These are phyloP conservation scores for Drosophila asahinai DNA, from an alignment of 1,140 invertebrate genomes.

Conservation along the genomic window DNA sequence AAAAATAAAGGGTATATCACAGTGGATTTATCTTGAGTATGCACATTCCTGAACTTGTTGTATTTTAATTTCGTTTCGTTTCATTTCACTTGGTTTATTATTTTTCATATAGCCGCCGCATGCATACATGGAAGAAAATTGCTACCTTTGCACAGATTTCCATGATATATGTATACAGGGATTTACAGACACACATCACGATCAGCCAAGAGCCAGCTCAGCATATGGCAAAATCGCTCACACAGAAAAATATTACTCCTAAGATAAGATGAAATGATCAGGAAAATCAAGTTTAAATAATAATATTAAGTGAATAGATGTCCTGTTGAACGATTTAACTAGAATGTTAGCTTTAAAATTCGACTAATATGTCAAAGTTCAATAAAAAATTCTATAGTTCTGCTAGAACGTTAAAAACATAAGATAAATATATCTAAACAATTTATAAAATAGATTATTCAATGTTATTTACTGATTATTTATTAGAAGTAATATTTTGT, in stretches of 20 bases:
- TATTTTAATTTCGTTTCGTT: constrained; percentile 69
- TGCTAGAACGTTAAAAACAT: no score
- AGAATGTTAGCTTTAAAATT: no score
- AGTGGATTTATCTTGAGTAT: constrained; percentile 65
- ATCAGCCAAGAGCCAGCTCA: constrained; percentile 76
- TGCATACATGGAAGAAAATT: constrained; percentile 75
- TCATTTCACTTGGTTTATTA: constrained; percentile 67
- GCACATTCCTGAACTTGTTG: constrained; percentile 70
- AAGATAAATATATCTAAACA: no score
- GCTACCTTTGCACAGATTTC: constrained; percentile 77
- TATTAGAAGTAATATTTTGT: neutral
- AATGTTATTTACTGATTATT: no score
- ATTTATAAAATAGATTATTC: neutral
- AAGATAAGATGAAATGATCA: neutral
- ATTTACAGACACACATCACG: constrained; percentile 70
- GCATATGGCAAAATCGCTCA: constrained; percentile 62
- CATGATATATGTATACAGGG: constrained; percentile 12
- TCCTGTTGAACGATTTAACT: no score
- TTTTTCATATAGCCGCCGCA: constrained; percentile 59
- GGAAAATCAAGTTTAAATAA: neutral
- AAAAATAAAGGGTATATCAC: constrained; percentile 54
- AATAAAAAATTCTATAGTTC: no score
- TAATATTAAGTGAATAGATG: neutral
- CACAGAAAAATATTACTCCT: neutral
- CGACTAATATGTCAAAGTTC: no score